phyloP scores from a whole-genome alignment of 2,888 invertebrate genomes.

The Trilocha varians region DNA sequence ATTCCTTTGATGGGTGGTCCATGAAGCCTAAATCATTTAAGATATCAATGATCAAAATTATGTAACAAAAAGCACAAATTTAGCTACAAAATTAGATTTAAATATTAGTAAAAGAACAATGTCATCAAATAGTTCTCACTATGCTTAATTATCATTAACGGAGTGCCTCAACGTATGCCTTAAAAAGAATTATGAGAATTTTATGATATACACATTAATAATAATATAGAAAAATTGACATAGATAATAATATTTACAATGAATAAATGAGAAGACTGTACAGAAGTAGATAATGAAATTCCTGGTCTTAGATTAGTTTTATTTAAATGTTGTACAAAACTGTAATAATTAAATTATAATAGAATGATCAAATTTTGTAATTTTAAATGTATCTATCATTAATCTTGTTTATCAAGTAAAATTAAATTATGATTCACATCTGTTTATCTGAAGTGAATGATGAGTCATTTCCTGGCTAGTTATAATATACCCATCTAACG shows the following conservation, averaged over 20 bases:
- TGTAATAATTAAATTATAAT: background rate
- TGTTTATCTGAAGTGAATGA: background rate
- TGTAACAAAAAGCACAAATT: conserved; percentile 61
- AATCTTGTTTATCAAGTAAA: too few relatives aligned
- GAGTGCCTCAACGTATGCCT: conserved; percentile 59
- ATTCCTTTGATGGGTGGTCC: conserved; percentile 48
- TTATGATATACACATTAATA: conserved; percentile 17
- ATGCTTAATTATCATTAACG: conserved; percentile 34
- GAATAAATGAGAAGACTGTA: conserved; percentile 20
- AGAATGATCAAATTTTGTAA: background rate
- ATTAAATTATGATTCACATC: background rate
- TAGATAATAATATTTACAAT: conserved; percentile 25
- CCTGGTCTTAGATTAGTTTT: conserved; percentile 59
- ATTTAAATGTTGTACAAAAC: conserved; percentile 23
- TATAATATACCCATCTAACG: conserved; percentile 16
- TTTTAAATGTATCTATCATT: too few relatives aligned
- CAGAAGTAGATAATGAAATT: conserved; percentile 21
- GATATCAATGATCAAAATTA: conserved; percentile 46
- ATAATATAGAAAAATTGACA: conserved; percentile 14
- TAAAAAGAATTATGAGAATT: conserved; percentile 14
- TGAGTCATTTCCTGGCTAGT: background rate
- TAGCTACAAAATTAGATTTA: conserved; percentile 53
- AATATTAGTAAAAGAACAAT: conserved; percentile 27
- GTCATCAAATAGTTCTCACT: conserved; percentile 3
- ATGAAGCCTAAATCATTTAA: conserved; percentile 31